Percentiles rank a stretch among this genome's conserved stretches.
Conservation (phyloP, 1,140 invertebrate genomes). For the Ectropis grisescens region DNA sequence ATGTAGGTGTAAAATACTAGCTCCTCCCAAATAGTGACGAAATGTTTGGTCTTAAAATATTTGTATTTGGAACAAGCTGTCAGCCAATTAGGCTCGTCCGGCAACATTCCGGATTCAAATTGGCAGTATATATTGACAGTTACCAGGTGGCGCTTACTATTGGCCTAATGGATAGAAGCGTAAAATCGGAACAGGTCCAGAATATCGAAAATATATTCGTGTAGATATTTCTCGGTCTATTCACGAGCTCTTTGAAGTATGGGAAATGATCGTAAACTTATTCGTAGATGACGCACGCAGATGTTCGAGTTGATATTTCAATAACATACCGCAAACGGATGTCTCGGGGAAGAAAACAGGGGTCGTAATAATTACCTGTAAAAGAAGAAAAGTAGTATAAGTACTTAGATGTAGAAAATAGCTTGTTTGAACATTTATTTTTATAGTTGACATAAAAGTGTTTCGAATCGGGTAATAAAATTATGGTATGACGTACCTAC, state of each 20-base stretch:
- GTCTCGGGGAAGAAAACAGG: too few relatives aligned
- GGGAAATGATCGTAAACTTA: conserved; percentile 49
- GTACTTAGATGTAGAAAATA: too few relatives aligned
- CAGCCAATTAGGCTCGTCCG: conserved; percentile 36
- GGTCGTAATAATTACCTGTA: too few relatives aligned
- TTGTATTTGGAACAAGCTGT: conserved; percentile 37
- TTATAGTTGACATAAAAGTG: too few relatives aligned
- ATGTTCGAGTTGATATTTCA: conserved; percentile 28
- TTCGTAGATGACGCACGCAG: conserved; percentile 28
- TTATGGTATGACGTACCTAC: too few relatives aligned
- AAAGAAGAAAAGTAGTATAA: too few relatives aligned
- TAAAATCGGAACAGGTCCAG: too few relatives aligned
- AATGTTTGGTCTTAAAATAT: conserved; percentile 28
- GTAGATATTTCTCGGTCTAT: conserved; percentile 35
- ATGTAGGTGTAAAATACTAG: too few relatives aligned
- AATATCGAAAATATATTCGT: too few relatives aligned
- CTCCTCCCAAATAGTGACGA: conserved; percentile 14
- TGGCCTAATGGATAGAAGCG: too few relatives aligned
- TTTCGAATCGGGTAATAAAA: too few relatives aligned
- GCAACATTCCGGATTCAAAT: conserved; percentile 37
- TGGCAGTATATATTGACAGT: conserved; percentile 53
- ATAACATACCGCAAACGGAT: conserved; percentile 33
- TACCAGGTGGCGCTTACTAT: conserved; percentile 34
- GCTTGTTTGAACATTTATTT: too few relatives aligned
- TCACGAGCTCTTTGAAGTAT: conserved; percentile 61